Conservation (phyloP, 2,797 vertebrate genomes). For the Gambelia wislizenii region DNA sequence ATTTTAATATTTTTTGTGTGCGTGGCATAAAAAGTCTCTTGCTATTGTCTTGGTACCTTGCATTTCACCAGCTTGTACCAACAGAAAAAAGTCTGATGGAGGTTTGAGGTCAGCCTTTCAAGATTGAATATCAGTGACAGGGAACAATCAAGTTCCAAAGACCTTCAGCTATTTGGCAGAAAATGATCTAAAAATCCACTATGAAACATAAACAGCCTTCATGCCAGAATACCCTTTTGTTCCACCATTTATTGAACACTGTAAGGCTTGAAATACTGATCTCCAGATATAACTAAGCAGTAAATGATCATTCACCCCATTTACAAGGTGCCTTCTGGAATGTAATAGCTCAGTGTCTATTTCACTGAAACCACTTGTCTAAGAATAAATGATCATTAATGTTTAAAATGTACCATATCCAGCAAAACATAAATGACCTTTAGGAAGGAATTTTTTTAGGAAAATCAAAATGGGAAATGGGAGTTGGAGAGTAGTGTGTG, state of each 20-base stretch:
- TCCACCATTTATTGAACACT: slow-evolving; percentile 75
- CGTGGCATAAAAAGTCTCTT: slow-evolving; percentile 68
- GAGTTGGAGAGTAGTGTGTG: not conserved
- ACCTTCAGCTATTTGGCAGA: slow-evolving; percentile 58
- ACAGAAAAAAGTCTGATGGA: slow-evolving; percentile 30
- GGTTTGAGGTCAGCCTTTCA: slow-evolving; percentile 49
- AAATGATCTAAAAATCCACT: slow-evolving; percentile 49
- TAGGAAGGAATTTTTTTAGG: slow-evolving; percentile 54
- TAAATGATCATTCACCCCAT: slow-evolving; percentile 66
- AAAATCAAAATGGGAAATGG: slow-evolving; percentile 48
- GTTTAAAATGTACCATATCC: slow-evolving; percentile 20
- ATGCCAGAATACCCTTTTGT: slow-evolving; percentile 75
- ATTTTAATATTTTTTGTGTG: slow-evolving; percentile 86
- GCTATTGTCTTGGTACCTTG: slow-evolving; percentile 76
- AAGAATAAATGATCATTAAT: slow-evolving; percentile 63
- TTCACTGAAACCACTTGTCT: slow-evolving; percentile 53
- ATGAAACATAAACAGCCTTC: slow-evolving; percentile 73
- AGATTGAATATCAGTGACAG: slow-evolving; percentile 39
- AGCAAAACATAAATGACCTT: slow-evolving; percentile 49
- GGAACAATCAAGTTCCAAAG: slow-evolving; percentile 55
- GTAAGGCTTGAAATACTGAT: slow-evolving; percentile 64
- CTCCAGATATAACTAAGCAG: slow-evolving; percentile 63
- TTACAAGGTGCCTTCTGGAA: slow-evolving; percentile 66
- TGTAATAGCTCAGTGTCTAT: slow-evolving; percentile 53
- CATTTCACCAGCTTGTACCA: slow-evolving; percentile 64